Conservation (phyloP, 2,888 invertebrate species). For the Byasa hedistus region DNA sequence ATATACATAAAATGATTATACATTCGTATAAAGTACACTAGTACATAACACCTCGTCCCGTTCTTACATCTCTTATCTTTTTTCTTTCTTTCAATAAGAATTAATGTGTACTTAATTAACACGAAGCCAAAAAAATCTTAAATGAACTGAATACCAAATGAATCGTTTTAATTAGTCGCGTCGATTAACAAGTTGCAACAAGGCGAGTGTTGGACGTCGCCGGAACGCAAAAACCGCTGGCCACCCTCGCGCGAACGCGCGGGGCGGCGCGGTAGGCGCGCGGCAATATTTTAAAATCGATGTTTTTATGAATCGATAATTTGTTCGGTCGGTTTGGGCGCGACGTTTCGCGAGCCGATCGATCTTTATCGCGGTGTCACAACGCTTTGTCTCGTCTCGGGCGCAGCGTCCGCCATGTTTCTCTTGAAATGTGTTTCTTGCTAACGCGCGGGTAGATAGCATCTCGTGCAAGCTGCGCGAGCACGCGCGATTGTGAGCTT, state of each 20-base stretch:
- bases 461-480: conserved; percentile 52
- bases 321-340: conserved; percentile 76
- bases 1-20: too few relatives aligned
- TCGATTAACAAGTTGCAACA: conserved; percentile 5
- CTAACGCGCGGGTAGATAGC: conserved; percentile 74
- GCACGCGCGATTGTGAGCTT: conserved; percentile 46
- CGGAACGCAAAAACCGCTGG: conserved; percentile 38
- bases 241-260: conserved; percentile 62
- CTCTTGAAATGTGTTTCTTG: conserved; percentile 79
- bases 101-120: too few relatives aligned
- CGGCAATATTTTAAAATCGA: conserved; percentile 77
- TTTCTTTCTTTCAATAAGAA: too few relatives aligned
- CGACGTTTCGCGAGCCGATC: conserved; percentile 75
- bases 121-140: too few relatives aligned
- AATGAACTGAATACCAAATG: too few relatives aligned
- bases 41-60: too few relatives aligned
- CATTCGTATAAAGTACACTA: too few relatives aligned
- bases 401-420: conserved; percentile 73
- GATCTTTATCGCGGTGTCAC: conserved; percentile 75
- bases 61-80: too few relatives aligned
- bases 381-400: conserved; percentile 78
- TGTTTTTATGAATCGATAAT: conserved; percentile 81
- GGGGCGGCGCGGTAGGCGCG: conserved; percentile 68
- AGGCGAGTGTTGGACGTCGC: conserved; percentile 6
- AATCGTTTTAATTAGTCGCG: too few relatives aligned